Conservation (phyloP, 2,113 vertebrate species). For the Sander lucioperca region DNA sequence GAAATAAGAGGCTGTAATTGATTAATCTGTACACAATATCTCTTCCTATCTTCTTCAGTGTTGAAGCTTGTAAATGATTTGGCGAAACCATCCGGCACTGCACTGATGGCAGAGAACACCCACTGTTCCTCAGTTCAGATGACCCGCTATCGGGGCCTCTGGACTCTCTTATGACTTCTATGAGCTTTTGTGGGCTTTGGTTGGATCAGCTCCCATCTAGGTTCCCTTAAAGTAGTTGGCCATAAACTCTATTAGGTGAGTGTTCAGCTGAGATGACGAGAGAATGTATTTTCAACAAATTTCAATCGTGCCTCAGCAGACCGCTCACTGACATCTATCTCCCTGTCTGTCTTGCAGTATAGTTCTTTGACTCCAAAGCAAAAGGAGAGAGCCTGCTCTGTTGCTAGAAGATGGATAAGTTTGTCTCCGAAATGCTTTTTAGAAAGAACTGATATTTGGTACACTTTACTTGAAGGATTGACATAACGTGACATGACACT, state of each 20-base stretch:
- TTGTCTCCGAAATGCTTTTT: slow-evolving; percentile 80
- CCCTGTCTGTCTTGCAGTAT: slow-evolving; percentile 79
- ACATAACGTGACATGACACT: too few species aligned
- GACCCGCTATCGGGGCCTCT: slow-evolving; percentile 88
- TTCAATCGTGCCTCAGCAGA: background rate
- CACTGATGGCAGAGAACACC: slow-evolving; percentile 89
- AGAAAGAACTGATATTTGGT: background rate
- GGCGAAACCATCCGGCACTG: slow-evolving; percentile 88
- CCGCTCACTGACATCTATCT: background rate
- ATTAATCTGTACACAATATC: background rate
- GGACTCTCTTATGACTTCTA: slow-evolving; percentile 94
- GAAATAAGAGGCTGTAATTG: background rate
- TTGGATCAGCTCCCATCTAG: slow-evolving; percentile 85
- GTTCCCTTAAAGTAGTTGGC: slow-evolving; percentile 91
- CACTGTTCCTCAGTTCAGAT: slow-evolving; percentile 91
- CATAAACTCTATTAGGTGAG: slow-evolving; percentile 91
- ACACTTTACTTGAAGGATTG: too few species aligned
- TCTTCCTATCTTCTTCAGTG: slow-evolving; percentile 75
- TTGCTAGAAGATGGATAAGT: slow-evolving; percentile 89
- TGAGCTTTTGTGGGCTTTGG: slow-evolving; percentile 91
- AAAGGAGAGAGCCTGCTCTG: slow-evolving; percentile 78
- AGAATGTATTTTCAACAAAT: background rate
- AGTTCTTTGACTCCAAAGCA: slow-evolving; percentile 82
- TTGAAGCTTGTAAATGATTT: slow-evolving; percentile 89
- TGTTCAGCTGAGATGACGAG: background rate